Evolutionary conservation across 2,888 invertebrate species (phyloP), one percentile per base, ranked within the genome.

Genomic region (Cyclophora punctaria): DNA sequence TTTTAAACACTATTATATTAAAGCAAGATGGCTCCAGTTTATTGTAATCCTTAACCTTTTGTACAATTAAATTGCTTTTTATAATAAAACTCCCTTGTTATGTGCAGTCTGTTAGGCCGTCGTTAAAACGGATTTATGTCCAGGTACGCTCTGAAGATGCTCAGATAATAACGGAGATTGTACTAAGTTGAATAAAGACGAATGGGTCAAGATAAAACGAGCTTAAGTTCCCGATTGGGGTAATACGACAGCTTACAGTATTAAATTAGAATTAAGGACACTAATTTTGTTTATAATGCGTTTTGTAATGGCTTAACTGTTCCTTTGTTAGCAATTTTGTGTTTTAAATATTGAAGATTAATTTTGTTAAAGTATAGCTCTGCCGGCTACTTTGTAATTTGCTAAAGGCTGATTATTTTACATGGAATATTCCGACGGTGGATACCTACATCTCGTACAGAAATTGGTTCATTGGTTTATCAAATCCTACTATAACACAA

Each of bases 1-100:
- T 59, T 61, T 60, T 65, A 49, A 43, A 42, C 55, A 48, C 59
- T 63, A 66, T 67, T 70, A 67, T 67, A 73, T 68, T 66, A 64
- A 53, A 51, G 37, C 55, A 59, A 58, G 67, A 65, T 62, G 49
- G 58, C 62, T 60, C 56, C 52, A 63, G 59, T 63, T 59, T 60
- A 65, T 66, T 64, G 58, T 62, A 57, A 59, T 54, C 57, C 20
- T 59, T 57, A 62, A 53, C 57, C 57, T 48, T 59, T 63, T 67
- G 62, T 63, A 47, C 46, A 57, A 54, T 55, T 57, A 57, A 55
- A 52, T 55, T 44, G 48, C 55, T 52, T 55, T 52, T 55, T 55
- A 52, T 48, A 48, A 47, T 45, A 34, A 34, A 20, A 20, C 5
- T 5, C 48, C 45, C 43, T 50, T 47, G 51, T 55, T 52, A 50